A percentile compares a stretch with the other conserved stretches of the same genome.
Conservation (phyloP, 2,888 invertebrate species). For the Neoascia interrupta region DNA sequence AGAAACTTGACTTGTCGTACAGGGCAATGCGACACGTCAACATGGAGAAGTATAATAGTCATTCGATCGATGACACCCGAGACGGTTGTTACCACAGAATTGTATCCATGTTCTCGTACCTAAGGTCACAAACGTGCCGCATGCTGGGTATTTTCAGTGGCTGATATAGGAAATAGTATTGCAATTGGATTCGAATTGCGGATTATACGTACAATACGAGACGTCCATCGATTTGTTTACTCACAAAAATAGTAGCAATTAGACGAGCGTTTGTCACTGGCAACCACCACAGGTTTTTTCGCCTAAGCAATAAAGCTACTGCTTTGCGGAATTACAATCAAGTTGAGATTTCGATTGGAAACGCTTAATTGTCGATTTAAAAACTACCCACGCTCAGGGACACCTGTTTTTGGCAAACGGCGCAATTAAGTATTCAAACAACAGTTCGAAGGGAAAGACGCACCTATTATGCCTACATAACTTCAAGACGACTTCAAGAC, state of each 20-base stretch:
- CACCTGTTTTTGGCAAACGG: constrained; percentile 34
- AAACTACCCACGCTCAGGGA: constrained; percentile 42
- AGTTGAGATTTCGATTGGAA: constrained; percentile 12
- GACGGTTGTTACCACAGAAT: constrained; percentile 17
- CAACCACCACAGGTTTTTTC: too few relatives aligned
- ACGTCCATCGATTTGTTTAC: constrained; percentile 29
- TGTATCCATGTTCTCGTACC: too few relatives aligned
- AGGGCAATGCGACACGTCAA: too few relatives aligned
- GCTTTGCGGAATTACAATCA: constrained; percentile 21
- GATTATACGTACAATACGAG: constrained; percentile 19
- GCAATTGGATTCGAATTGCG: constrained; percentile 34
- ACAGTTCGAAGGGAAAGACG: not conserved
- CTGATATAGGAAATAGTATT: constrained; percentile 23
- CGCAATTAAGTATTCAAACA: constrained; percentile 24
- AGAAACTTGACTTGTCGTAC: not conserved
- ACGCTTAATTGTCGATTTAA: not conserved
- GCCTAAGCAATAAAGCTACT: not conserved
- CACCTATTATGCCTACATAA: constrained; percentile 12
- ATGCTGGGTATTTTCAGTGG: not conserved
- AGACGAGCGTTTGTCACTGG: constrained; percentile 5
- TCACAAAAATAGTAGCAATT: constrained; percentile 31
- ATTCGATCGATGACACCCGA: constrained; percentile 38
- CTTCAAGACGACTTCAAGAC: too few relatives aligned
- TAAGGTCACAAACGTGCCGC: constrained; percentile 6
- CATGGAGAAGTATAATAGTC: constrained; percentile 3